phyloP scores from a whole-genome alignment of 2,888 invertebrate species.

The Meganola albula region DNA sequence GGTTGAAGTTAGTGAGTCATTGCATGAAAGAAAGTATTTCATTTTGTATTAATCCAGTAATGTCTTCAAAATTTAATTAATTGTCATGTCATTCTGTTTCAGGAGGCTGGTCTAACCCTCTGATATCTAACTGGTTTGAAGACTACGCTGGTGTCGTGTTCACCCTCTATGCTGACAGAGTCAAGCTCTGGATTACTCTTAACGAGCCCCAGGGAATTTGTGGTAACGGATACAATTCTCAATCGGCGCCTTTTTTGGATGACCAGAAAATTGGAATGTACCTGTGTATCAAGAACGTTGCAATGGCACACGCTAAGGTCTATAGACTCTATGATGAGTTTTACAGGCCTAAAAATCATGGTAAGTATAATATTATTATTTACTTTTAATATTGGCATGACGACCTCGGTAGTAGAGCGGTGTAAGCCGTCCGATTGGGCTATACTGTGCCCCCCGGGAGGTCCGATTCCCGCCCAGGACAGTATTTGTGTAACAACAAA shows the following conservation, averaged over 20 bases:
- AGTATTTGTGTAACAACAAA: too few relatives aligned
- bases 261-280: slow-evolving; percentile 12
- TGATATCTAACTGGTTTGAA: slow-evolving; percentile 73
- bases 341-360: slow-evolving; percentile 45
- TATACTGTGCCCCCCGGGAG: too few relatives aligned
- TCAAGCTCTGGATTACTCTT: slow-evolving; percentile 82
- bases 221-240: slow-evolving; percentile 17
- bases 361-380: too few relatives aligned
- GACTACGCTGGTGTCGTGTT: slow-evolving; percentile 76
- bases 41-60: too few relatives aligned
- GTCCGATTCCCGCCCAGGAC: too few relatives aligned
- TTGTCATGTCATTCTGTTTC: slow-evolving; percentile 32
- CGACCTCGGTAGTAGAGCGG: too few relatives aligned
- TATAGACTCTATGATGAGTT: slow-evolving; percentile 73
- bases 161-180: slow-evolving; percentile 74
- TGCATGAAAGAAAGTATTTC: too few relatives aligned
- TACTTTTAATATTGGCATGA: too few relatives aligned
- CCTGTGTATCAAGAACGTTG: slow-evolving; percentile 71
- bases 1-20: too few relatives aligned
- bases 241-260: slow-evolving; percentile 8
- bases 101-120: slow-evolving; percentile 64
- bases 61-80: too few relatives aligned
- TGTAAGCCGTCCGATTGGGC: too few relatives aligned
- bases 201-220: slow-evolving; percentile 80
- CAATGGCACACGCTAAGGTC: slow-evolving; percentile 80